phyloP scores from a whole-genome alignment of 2,888 invertebrate genomes.

The Cephus sareptanus region DNA sequence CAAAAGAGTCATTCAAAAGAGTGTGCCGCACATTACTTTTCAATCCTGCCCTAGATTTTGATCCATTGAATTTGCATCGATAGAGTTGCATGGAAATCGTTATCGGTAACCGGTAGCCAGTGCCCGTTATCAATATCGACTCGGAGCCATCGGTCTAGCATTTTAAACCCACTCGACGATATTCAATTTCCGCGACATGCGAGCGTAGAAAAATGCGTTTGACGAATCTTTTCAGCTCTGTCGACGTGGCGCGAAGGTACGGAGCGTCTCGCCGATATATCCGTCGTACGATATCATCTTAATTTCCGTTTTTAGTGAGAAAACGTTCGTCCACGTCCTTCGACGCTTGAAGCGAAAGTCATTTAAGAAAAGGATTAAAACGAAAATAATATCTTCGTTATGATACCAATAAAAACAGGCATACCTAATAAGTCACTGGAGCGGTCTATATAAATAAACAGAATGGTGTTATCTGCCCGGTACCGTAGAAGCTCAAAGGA shows the following conservation, averaged over 20 bases:
- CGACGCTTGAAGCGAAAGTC: background rate
- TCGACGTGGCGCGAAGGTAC: constrained; percentile 18
- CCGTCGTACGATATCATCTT: background rate
- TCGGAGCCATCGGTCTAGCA: background rate
- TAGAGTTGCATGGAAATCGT: background rate
- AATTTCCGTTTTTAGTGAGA: background rate
- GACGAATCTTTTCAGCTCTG: constrained; percentile 27
- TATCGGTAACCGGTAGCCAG: background rate
- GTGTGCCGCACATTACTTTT: background rate
- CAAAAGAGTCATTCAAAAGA: background rate
- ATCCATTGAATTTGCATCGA: background rate
- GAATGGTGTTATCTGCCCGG: background rate
- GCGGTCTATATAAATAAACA: background rate
- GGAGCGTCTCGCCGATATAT: background rate
- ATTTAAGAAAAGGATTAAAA: background rate
- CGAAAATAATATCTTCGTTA: background rate
- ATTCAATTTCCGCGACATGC: constrained; percentile 41
- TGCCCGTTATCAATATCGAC: background rate
- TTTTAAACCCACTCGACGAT: constrained; percentile 19
- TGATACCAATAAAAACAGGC: background rate
- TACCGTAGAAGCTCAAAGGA: background rate
- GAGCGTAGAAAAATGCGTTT: background rate
- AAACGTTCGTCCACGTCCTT: background rate
- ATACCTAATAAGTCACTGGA: background rate
- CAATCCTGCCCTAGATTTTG: background rate